Evolutionary conservation across 1,140 invertebrate species (phyloP).

Genomic region (Copidosoma floridanum): DNA sequence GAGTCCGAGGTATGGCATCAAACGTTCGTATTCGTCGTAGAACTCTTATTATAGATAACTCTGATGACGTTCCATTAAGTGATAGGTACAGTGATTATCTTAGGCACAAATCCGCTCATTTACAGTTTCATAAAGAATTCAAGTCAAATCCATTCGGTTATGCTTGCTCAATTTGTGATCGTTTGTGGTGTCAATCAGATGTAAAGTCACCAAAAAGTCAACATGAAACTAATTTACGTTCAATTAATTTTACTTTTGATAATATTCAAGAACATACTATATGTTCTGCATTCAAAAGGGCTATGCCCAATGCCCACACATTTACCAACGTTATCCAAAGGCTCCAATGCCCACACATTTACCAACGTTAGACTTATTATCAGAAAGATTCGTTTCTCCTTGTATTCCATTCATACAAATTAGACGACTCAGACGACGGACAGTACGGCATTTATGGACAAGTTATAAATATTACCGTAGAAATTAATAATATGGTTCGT

Average conservation of each 20-base stretch:
- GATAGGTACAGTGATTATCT: too few species aligned
- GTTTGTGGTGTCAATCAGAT: slow-evolving; percentile 36
- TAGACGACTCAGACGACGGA: slow-evolving; percentile 32
- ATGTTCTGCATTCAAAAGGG: slow-evolving; percentile 30
- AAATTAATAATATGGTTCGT: slow-evolving; percentile 44
- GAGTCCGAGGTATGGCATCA: too few species aligned
- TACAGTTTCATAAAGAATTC: slow-evolving; percentile 22
- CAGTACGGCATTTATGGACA: slow-evolving; percentile 45
- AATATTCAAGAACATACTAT: neutral
- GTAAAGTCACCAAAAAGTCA: slow-evolving; percentile 15
- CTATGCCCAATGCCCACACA: too few species aligned
- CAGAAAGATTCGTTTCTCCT: slow-evolving; percentile 39
- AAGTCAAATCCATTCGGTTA: slow-evolving; percentile 29
- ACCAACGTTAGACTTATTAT: slow-evolving; percentile 28
- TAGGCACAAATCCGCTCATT: neutral
- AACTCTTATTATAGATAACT: too few species aligned
- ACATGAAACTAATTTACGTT: neutral
- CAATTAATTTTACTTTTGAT: neutral
- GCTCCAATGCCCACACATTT: slow-evolving; percentile 25
- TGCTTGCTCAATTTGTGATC: slow-evolving; percentile 30
- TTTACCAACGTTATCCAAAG: slow-evolving; percentile 28
- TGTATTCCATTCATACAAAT: slow-evolving; percentile 46
- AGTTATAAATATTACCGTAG: slow-evolving; percentile 48
- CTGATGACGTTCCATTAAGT: too few species aligned
- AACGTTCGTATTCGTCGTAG: too few species aligned